Evolutionary conservation across 2,113 vertebrate genomes (phyloP), one percentile per base, ranked within the genome.

Genomic region (Cynocephalus volans): DNA sequence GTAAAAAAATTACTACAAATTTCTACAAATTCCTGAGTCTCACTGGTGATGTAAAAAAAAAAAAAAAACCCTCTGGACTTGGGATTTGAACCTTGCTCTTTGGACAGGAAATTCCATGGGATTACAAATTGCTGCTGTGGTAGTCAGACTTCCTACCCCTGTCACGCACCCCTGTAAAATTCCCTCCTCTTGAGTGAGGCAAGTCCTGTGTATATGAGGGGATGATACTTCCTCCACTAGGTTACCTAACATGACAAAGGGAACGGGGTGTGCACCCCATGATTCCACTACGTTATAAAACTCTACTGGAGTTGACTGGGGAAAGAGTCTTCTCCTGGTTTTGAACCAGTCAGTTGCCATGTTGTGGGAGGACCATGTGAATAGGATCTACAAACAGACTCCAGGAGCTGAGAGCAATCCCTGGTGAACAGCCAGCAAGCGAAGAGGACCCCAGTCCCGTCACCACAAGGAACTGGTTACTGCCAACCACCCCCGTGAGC

Each of bases 211-310:
- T 7, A 1, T 18, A 14, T 19, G 41, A 48, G 1, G 6, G 5
- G 8, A 45, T 41, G 70, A 41, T 0, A 3, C 62, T n/a, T 41
- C 4, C 3, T 26, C 24, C 4, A 1, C 65, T 3, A 7, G 75
- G 58, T 17, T 31, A n/a, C 21, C 31, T 26, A 26, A 10, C 9
- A 7, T 24, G 41, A 26, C 72, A 36, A 50, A 64, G 41, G 8
- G 17, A 52, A 62, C 26, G 19, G 11, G 41, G 52, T 31, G 7
- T 73, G 21, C 41, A 33, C 6, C 12, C 28, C 36, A 45, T 9
- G 5, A 21, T 26, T n/a, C 72, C 58, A 79, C 12, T 24, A 26
- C 5, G n/a, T n/a, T 58, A 23, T 23, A 33, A 24, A 73, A 19
- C 85, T 70, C 23, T 54, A 23, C 23, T 21, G 76, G n/a, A 56